These are phyloP conservation scores for Tricholauxania praeusta DNA, from an alignment of 2,888 invertebrate genomes.

Conservation along the genomic window DNA sequence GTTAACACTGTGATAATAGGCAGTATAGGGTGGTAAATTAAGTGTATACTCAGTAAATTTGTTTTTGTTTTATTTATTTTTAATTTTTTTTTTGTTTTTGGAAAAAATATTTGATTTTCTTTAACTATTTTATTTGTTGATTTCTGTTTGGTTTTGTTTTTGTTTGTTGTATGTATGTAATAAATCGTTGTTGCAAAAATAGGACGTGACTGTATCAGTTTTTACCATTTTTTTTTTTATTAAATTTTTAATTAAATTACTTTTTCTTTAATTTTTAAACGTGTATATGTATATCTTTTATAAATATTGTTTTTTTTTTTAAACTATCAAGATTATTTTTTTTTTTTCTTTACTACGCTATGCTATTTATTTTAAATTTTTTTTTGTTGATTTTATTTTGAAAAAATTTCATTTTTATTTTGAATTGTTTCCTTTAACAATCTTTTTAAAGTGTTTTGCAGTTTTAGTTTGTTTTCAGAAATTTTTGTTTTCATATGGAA, in stretches of 20 bases:
- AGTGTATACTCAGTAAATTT: background rate
- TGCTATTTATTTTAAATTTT: constrained; percentile 39
- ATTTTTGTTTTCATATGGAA: constrained; percentile 56
- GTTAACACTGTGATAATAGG: too few relatives aligned
- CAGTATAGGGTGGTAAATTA: too few relatives aligned
- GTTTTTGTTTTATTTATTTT: constrained; percentile 31
- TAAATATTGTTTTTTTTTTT: constrained; percentile 40
- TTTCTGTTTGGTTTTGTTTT: constrained; percentile 45
- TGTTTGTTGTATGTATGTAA: constrained; percentile 52
- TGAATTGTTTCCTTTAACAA: constrained; percentile 47
- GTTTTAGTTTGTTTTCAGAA: constrained; percentile 38
- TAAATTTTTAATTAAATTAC: constrained; percentile 50
- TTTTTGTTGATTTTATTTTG: constrained; percentile 41
- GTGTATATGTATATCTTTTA: constrained; percentile 21
- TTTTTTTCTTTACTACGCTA: background rate
- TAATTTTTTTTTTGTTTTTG: constrained; percentile 44
- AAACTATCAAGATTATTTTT: constrained; percentile 42
- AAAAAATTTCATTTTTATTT: constrained; percentile 43
- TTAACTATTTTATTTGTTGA: constrained; percentile 46
- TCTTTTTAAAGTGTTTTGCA: constrained; percentile 27
- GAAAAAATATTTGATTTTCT: constrained; percentile 28
- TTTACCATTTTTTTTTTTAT: constrained; percentile 48
- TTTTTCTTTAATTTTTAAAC: constrained; percentile 37
- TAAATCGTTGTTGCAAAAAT: constrained; percentile 69
- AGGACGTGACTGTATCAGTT: constrained; percentile 65